A percentile compares a stretch with the other conserved stretches of the same genome.
Evolutionary conservation across 2,797 vertebrate species (phyloP).

Genomic region (Borostomias antarcticus): DNA sequence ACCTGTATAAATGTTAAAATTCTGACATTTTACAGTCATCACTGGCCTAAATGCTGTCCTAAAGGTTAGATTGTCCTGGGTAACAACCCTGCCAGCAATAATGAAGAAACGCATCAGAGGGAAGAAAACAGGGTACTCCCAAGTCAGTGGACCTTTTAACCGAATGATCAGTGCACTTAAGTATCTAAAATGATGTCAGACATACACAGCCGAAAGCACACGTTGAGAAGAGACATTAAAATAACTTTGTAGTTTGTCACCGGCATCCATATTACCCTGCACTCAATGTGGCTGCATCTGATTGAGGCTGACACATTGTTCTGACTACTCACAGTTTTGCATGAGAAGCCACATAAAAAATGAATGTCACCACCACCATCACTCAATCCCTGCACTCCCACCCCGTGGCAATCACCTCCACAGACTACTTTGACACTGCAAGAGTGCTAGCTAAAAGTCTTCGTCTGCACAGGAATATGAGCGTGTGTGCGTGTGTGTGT

Average conservation of each 20-base stretch:
- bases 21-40: neutral
- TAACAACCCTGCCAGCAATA: neutral
- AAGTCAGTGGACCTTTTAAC: neutral
- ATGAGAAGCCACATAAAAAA: conserved; percentile 40
- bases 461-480: neutral
- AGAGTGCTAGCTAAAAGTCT: neutral
- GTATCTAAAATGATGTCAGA: neutral
- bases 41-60: neutral
- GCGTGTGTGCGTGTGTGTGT: neutral
- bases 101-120: neutral
- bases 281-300: conserved; percentile 25
- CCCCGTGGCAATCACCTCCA: conserved; percentile 21
- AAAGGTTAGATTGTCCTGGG: neutral
- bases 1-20: neutral
- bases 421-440: neutral
- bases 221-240: no score
- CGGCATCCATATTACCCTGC: conserved; percentile 24
- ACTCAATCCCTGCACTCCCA: conserved; percentile 37
- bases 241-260: conserved; percentile 35
- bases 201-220: conserved; percentile 35
- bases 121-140: neutral
- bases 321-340: conserved; percentile 21
- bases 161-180: conserved; percentile 1
- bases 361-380: conserved; percentile 45
- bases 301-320: conserved; percentile 14